Base-by-base conservation (phyloP, 2,797 vertebrate species). In the Micrastur ruficollis region DNA sequence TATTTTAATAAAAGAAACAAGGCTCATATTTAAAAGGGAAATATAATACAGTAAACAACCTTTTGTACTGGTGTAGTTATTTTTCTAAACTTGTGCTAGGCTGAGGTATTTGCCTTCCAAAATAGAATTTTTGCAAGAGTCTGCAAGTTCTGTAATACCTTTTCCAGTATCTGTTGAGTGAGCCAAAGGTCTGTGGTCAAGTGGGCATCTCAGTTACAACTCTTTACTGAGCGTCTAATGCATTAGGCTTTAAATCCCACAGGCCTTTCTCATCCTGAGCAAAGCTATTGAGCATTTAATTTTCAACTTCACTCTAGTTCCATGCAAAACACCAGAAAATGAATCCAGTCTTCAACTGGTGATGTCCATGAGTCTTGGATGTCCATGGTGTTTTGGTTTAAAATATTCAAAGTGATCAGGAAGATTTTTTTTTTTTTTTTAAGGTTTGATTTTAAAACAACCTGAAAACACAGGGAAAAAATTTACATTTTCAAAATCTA, bases 31-130 rank as follows among this genome's bases (percentile, higher is more conserved):
- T 86, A 81, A 81, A 89, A 93, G 38, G 52, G 65, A 95, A 95
- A 95, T 89, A 84, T 59, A 89, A 67, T 75, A 92, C 40, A 88
- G 55, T 86, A 97, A 95, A 94, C 55, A 96, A 86, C 78, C 68
- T 85, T 92, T 96, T 95, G 44, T 93, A 89, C 70, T 61, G 63
- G 34, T 44, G 49, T 87, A 50, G 55, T 82, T 96, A 82, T 94
- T 97, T 95, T 97, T 94, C 89, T 94, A 92, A 96, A 93, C 62
- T 93, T 86, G 26, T 91, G 70, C 93, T 70, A 90, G 34, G 75
- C 52, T 84, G 47, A 96, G 79, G 63, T 91, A 83, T 91, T 92
- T 95, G 76, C 49, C 59, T 95, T 94, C 75, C 7, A 58, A 94
- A 92, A 81, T 2, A 81, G 20, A 76, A 38, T 94, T 86, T 96